Evolutionary conservation across 1,140 invertebrate species (phyloP), one percentile per base, ranked within the genome.

Genomic region (Brachionus plicatilis): DNA sequence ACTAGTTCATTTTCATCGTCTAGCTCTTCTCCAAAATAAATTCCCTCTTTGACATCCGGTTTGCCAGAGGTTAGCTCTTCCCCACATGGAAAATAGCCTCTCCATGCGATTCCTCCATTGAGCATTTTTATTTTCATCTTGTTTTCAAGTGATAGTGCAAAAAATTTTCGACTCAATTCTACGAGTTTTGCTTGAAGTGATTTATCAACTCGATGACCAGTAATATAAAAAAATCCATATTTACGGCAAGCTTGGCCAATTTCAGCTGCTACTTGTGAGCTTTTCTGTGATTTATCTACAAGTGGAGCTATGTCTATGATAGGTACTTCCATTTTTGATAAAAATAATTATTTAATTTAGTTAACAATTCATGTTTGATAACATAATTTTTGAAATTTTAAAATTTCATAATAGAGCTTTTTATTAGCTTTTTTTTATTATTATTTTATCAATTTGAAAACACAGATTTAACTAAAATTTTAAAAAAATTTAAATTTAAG

Each of bases 1-100:
- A 82, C 53, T 9, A 60, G 12, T 47, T 27, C 20, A 27, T 82
- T 47, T 24, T 65, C 37, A 20, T 82, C n/a, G 33, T 50, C 65
- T 1, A 82, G 24, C 27, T 82, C 79, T 82, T 56, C 53, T 5
- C 79, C 79, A 82, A 82, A 82, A 47, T 82, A 82, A 82, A 82
- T 24, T 29, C 79, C 79, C 45, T 82, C 79, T 65, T 82, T 82
- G 2, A 56, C 41, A 12, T 82, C 79, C 17, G 79, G 79, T 66
- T 11, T 65, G 24, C 79, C 79, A 12, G 50, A 60, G 12, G 79
- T 82, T 6, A 82, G 37, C 29, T 82, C 79, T 27, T 27, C 29
- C n/a, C 56, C 53, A 20, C 37, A 43, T 6, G 79, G 79, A 65
- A 82, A 82, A 82, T 66, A 82, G 45, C 79, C 79, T 20, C 79